Evolutionary conservation across 2,113 vertebrate species (phyloP).

Genomic region (Lepus americanus): DNA sequence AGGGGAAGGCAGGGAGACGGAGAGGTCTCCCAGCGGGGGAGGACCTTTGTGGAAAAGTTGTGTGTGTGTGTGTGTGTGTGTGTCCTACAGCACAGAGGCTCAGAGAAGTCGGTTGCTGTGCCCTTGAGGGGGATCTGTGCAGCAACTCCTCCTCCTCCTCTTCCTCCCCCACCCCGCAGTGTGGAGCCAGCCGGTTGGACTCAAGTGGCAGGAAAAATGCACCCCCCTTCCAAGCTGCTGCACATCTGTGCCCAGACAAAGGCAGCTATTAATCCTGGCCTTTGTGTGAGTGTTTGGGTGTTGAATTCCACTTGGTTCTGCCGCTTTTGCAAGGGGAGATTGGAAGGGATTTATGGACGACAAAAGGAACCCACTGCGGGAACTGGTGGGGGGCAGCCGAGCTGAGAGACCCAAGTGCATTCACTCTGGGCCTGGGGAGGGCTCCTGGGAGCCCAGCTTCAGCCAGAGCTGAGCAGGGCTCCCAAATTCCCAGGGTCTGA

Average conservation of each 20-base stretch:
- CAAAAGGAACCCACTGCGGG: slow-evolving; percentile 75
- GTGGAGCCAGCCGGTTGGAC: slow-evolving; percentile 26
- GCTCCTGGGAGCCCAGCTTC: slow-evolving; percentile 42
- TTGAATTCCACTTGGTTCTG: slow-evolving; percentile 74
- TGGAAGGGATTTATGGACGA: slow-evolving; percentile 76
- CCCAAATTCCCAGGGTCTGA: slow-evolving; percentile 74
- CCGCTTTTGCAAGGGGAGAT: slow-evolving; percentile 64
- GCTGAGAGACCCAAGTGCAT: slow-evolving; percentile 73
- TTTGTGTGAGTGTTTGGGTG: slow-evolving; percentile 80
- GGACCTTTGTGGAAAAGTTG: neutral
- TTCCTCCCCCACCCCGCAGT: neutral
- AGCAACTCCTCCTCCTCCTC: neutral
- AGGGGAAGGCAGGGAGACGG: neutral
- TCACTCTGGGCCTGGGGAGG: slow-evolving; percentile 19
- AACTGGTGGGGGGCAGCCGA: slow-evolving; percentile 8
- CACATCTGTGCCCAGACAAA: slow-evolving; percentile 77
- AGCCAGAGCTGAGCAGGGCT: slow-evolving; percentile 37
- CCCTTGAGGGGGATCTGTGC: neutral
- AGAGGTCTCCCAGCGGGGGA: neutral
- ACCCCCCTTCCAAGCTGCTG: slow-evolving; percentile 71
- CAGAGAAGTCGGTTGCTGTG: neutral
- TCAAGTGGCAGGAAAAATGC: slow-evolving; percentile 70
- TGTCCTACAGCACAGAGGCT: neutral
- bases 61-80: too few relatives aligned
- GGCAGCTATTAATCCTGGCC: slow-evolving; percentile 61